Evolutionary conservation across 2,113 vertebrate species (phyloP).

Genomic region (Galbula dea): DNA sequence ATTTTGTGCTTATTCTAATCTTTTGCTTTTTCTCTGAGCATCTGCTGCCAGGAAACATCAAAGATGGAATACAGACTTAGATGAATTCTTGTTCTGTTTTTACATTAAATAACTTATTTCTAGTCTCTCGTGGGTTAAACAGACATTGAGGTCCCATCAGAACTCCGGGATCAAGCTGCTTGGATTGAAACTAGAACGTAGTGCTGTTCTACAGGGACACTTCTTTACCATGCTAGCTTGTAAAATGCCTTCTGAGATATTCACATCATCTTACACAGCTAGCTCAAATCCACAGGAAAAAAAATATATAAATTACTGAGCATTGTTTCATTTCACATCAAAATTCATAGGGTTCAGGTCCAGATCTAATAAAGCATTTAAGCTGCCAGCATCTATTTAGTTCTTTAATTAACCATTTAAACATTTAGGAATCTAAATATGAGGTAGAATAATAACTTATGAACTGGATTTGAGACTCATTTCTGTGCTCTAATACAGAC

Average conservation of each 20-base stretch:
- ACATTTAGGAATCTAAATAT: neutral
- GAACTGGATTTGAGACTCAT: neutral
- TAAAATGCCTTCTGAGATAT: neutral
- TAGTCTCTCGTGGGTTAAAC: neutral
- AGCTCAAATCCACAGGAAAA: neutral
- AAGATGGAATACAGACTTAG: neutral
- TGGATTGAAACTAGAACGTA: neutral
- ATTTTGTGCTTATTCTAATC: neutral
- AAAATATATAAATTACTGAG: neutral
- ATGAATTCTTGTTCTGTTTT: neutral
- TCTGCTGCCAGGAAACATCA: neutral
- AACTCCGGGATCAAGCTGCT: neutral
- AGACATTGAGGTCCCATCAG: neutral
- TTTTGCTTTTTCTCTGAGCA: neutral
- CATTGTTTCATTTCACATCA: neutral
- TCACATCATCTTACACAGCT: neutral
- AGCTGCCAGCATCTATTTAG: neutral
- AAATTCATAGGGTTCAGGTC: neutral
- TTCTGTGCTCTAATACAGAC: neutral
- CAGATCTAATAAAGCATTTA: neutral
- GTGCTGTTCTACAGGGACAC: neutral
- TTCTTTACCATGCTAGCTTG: neutral
- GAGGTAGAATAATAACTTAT: neutral
- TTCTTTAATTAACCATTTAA: neutral
- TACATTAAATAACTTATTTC: neutral